Base-by-base conservation (phyloP, 2,888 invertebrate species). In the Ormyrus pomaceus region DNA sequence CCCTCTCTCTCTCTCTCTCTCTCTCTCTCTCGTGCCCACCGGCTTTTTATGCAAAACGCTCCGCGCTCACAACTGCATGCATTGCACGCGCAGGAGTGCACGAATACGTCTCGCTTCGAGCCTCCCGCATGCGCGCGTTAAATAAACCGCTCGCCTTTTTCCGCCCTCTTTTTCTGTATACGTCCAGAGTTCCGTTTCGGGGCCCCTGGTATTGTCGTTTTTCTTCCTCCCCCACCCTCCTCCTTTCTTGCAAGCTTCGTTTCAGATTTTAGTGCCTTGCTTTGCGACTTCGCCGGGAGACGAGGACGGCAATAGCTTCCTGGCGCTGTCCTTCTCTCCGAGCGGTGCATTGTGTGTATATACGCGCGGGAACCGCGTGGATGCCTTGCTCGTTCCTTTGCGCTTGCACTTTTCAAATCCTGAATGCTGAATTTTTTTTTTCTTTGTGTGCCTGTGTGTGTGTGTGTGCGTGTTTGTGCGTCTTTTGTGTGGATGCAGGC, bases 11-110 rank as follows among this genome's bases (percentile, higher is more conserved):
- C 34, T 64, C 55, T 78, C 53, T 64, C 55, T 65, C 34, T 61
- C 19, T 62, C 55, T 66, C 10, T 69, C 50, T 45, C 13, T 75
- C 59, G 5, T 19, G 19, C 3, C 11, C 11, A n/a, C 8, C 19
- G 50, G 55, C n/a, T 13, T 65, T 73, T 79, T 69, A 53, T 78
- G 50, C 58, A 55, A 78, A 66, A 46, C 59, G n/a, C 34, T 19
- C 48, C 7, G 19, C 6, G 56, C 10, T 55, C 9, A 46, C 2
- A 46, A 56, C 11, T 50, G 51, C 50, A 56, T 59, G 58, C n/a
- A 9, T 9, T 9, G n/a, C 71, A 34, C 53, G 45, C 53, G 11
- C 19, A 75, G 34, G 46, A 8, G 13, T 10, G 69, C 61, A 66
- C 68, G 46, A n/a, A 3, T 6, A 61, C 56, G 56, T 53, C 64